Evolutionary conservation across 2,888 invertebrate species (phyloP), one percentile per base, ranked within the genome.

Genomic region (Agrotis ipsilon): DNA sequence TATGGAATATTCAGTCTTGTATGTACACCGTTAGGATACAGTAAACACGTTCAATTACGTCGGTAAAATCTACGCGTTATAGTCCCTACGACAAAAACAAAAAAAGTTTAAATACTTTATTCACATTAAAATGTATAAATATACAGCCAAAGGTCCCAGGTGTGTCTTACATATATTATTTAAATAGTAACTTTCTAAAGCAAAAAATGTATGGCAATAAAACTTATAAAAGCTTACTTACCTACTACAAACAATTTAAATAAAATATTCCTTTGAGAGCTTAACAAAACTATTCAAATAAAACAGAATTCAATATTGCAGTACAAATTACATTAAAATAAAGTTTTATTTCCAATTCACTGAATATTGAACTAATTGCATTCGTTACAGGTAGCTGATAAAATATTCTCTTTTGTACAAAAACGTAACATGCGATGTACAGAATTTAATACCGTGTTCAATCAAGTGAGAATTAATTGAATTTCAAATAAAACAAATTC

Each of bases 401-500:
- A 62, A 65, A 65, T 81, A 65, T 77, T 81, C 77, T 48, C 54
- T 76, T 81, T 77, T 45, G 24, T 16, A 51, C n/a, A 63, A 81
- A 74, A 67, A 72, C n/a, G 32, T 55, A 39, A 48, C 61, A 61
- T 67, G 4, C 46, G 27, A 48, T 58, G 18, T 43, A 54, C 58
- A 46, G 48, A 72, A 77, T 65, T 65, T 21, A 54, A 63, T 68
- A 68, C 43, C 58, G 49, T 61, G 32, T 27, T 52, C 70, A 74
- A 68, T 78, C 72, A 67, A 68, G 78, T 59, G 69, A 46, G 24
- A 27, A 48, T 14, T 69, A 71, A 76, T 68, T 74, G 32, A 61
- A 72, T 79, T 67, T 68, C 70, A 73, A 81, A 72, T 70, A 73
- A 75, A 71, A 75, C 32, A 75, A 57, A 74, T 75, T 74, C 32